Evolutionary conservation across 2,888 invertebrate genomes (phyloP).

Genomic region (Antheraea assamensis): DNA sequence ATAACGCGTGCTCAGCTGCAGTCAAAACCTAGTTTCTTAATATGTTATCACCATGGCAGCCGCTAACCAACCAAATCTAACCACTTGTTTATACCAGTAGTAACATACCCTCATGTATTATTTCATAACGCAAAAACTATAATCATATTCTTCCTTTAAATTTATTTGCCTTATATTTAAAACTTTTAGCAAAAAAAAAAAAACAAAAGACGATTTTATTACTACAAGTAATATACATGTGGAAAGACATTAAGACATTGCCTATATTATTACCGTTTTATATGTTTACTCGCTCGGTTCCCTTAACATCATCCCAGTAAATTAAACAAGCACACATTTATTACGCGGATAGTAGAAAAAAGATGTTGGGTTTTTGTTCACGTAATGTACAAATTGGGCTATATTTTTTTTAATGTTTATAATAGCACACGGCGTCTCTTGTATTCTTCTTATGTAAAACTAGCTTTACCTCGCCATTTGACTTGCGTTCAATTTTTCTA

Average conservation of each 20-base stretch:
- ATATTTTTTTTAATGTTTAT: not conserved
- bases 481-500: not conserved
- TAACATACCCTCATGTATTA: too few species aligned
- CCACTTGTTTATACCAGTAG: too few species aligned
- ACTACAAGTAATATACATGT: not conserved
- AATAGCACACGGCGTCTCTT: not conserved
- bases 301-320: slow-evolving; percentile 31
- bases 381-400: not conserved
- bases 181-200: not conserved
- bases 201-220: not conserved
- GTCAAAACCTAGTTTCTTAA: too few species aligned
- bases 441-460: not conserved
- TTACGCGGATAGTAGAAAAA: slow-evolving; percentile 19
- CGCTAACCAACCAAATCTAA: too few species aligned
- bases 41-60: too few species aligned
- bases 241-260: not conserved
- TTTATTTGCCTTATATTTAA: not conserved
- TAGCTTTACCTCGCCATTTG: not conserved
- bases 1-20: too few species aligned
- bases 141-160: too few species aligned
- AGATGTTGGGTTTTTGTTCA: not conserved
- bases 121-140: too few species aligned
- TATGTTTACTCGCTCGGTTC: slow-evolving; percentile 1
- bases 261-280: not conserved
- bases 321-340: slow-evolving; percentile 34